Base-by-base conservation (phyloP, 2,888 invertebrate species). In the Eutolmus rufibarbis region DNA sequence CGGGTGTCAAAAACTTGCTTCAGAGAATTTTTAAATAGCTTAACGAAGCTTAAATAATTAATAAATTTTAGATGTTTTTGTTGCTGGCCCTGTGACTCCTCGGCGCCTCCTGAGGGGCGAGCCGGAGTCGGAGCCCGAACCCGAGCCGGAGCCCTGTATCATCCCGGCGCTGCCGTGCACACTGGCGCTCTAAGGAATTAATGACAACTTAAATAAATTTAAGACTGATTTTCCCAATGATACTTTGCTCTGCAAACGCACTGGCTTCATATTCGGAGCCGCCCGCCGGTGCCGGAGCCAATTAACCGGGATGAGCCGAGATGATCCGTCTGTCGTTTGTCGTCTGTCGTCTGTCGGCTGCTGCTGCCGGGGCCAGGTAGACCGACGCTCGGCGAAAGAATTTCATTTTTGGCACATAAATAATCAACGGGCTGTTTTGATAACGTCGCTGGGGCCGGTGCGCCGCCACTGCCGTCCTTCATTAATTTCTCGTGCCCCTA, bases 11-110 rank as follows among this genome's bases (percentile, higher is more conserved):
- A 87, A 88, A 88, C 76, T 88, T 88, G 76, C 89, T 88, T 89
- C 86, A 88, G 87, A 89, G 89, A 89, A 89, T 89, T 89, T 89
- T 89, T 89, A 89, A 89, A 89, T 88, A 89, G 88, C 89, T 87
- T 89, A 89, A 89, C 89, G 89, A 89, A 89, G 89, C 89, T 88
- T 89, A 88, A 89, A 89, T 89, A 89, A 89, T 89, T 89, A 89
- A 89, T 89, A 89, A 88, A 88, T 89, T 87, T 87, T 89, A 85
- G 86, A 23, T 37, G 66, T 84, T 84, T 46, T 81, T 81, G 51
- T 81, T 81, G 81, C 81, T 56, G 56, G 66, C 31, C 81, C 81
- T n/a, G 81, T 78, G 78, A 78, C 19, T 78, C 23, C 14, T 46
- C 37, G 19, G 14, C 16, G 43, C 12, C 56, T 34, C 9, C 56